Evolutionary conservation across 2,888 invertebrate genomes (phyloP).

Genomic region (Lottia gigantea): DNA sequence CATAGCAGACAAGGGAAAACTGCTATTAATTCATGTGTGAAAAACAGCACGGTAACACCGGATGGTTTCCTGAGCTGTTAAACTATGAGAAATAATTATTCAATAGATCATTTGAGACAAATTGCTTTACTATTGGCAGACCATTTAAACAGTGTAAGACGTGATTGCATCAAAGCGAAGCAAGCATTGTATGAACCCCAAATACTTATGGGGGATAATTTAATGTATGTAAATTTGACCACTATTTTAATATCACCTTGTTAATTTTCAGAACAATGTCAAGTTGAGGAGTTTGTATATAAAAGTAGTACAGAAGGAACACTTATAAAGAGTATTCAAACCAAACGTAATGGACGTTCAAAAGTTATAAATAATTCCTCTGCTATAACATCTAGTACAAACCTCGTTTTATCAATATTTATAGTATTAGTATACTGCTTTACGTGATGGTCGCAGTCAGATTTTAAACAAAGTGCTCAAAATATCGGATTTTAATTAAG

Average conservation of each 20-base stretch:
- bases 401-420: not conserved
- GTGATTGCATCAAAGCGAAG: too few species aligned
- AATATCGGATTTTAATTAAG: not conserved
- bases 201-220: too few species aligned
- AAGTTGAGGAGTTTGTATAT: not conserved
- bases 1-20: too few species aligned
- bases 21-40: too few species aligned
- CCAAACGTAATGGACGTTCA: not conserved
- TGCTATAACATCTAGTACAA: not conserved
- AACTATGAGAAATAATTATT: too few species aligned
- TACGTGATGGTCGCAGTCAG: not conserved
- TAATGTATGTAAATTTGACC: not conserved
- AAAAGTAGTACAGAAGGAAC: slow-evolving; percentile 6
- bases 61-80: too few species aligned
- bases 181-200: too few species aligned
- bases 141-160: too few species aligned
- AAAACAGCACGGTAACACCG: too few species aligned
- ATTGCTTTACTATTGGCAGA: too few species aligned
- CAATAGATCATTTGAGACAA: too few species aligned
- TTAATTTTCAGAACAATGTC: slow-evolving; percentile 5
- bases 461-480: slow-evolving; percentile 2
- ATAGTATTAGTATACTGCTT: not conserved
- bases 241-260: not conserved
- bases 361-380: not conserved
- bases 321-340: slow-evolving; percentile 1